A percentile compares a stretch with the other conserved stretches of the same genome.
These are phyloP conservation scores for Cydia splendana DNA, from an alignment of 1,140 invertebrate species.

Conservation along the genomic window DNA sequence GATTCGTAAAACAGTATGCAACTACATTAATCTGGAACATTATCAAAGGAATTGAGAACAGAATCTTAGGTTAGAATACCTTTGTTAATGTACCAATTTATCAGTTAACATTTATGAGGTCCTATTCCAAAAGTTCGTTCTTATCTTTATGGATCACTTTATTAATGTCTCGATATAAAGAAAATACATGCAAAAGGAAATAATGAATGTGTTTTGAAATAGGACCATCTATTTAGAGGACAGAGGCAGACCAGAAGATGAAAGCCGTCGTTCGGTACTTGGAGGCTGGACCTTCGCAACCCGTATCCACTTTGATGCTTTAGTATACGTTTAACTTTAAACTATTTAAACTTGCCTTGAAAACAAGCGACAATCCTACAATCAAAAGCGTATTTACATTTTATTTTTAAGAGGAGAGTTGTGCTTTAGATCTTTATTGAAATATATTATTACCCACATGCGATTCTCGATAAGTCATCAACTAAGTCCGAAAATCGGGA, in stretches of 20 bases:
- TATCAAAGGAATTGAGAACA: not conserved
- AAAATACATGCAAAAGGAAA: not conserved
- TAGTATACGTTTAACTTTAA: constrained; percentile 56
- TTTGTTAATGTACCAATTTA: constrained; percentile 44
- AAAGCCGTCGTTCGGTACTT: constrained; percentile 66
- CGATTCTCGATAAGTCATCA: constrained; percentile 11
- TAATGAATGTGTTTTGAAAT: not conserved
- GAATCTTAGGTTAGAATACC: constrained; percentile 17
- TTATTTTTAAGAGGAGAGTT: constrained; percentile 60
- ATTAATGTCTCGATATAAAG: not conserved
- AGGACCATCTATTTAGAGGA: constrained; percentile 34
- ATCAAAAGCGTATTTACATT: constrained; percentile 50
- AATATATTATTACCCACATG: constrained; percentile 22
- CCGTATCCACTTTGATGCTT: constrained; percentile 63
- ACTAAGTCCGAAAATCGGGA: constrained; percentile 32
- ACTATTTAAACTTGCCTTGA: constrained; percentile 53
- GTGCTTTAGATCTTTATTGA: constrained; percentile 49
- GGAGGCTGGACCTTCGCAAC: constrained; percentile 67
- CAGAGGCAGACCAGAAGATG: constrained; percentile 57
- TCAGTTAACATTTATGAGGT: constrained; percentile 40
- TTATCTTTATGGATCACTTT: not conserved
- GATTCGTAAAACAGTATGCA: not conserved
- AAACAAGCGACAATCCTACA: constrained; percentile 56
- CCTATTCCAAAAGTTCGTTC: not conserved
- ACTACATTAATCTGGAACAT: not conserved